A percentile compares a stretch with the other conserved stretches of the same genome.
Evolutionary conservation across 2,113 vertebrate genomes (phyloP).

Genomic region (Montifringilla adamsi): DNA sequence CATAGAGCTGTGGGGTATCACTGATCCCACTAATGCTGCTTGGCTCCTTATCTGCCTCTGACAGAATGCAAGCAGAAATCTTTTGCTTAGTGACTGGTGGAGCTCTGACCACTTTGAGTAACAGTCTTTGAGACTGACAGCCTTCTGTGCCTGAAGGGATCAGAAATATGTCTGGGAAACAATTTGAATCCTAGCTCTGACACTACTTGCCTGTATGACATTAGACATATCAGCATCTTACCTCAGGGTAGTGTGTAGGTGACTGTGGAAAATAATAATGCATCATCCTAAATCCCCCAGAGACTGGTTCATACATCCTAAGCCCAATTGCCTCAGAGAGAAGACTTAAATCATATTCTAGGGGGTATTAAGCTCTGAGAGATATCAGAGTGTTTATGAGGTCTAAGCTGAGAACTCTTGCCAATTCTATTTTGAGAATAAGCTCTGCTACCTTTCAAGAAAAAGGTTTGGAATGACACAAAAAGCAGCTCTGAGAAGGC

Average conservation of each 20-base stretch:
- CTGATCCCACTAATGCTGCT: slow-evolving; percentile 14
- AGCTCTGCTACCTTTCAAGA: slow-evolving; percentile 16
- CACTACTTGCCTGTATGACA: not conserved
- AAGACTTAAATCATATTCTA: slow-evolving; percentile 12
- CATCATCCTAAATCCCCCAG: slow-evolving; percentile 11
- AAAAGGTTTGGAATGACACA: not conserved
- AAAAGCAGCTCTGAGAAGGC: not conserved
- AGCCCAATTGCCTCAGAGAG: not conserved
- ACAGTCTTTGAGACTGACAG: not conserved
- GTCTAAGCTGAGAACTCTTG: slow-evolving; percentile 7
- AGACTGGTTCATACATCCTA: slow-evolving; percentile 4
- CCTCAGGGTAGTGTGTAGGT: slow-evolving; percentile 38
- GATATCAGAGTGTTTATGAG: slow-evolving; percentile 12
- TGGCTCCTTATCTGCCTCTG: slow-evolving; percentile 29
- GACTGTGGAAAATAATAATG: slow-evolving; percentile 39
- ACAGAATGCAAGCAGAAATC: not conserved
- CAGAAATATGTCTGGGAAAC: not conserved
- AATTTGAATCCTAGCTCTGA: not conserved
- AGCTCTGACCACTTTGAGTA: not conserved
- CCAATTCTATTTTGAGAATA: slow-evolving; percentile 37
- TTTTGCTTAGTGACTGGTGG: not conserved
- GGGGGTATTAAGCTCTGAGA: slow-evolving; percentile 26
- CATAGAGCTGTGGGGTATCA: not conserved
- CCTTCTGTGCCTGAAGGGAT: not conserved
- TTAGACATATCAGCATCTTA: slow-evolving; percentile 4